Evolutionary conservation across 23 tunicate species (phyloP).

Genomic region (Ascidia mentula): DNA sequence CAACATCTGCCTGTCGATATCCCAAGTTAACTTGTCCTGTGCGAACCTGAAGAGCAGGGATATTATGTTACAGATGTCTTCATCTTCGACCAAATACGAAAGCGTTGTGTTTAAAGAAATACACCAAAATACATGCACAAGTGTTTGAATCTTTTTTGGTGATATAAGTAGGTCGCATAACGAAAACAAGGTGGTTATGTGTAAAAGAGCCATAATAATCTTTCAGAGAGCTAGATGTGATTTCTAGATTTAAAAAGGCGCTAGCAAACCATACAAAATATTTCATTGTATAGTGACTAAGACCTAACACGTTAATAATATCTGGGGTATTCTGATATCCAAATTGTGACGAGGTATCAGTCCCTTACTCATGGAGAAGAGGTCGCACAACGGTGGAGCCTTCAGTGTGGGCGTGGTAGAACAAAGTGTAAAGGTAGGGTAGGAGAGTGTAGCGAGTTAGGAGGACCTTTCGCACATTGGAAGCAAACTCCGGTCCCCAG

Average conservation of each 20-base stretch:
- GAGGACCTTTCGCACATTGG: conserved; percentile 62
- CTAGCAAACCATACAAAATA: no score
- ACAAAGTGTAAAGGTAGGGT: conserved; percentile 87
- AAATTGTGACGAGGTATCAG: no score
- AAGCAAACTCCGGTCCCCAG: conserved; percentile 72
- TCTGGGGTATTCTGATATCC: neutral
- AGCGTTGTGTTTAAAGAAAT: no score
- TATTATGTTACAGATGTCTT: no score
- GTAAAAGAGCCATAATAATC: no score
- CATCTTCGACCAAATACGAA: no score
- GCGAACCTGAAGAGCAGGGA: conserved; percentile 48
- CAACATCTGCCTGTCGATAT: conserved; percentile 56
- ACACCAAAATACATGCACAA: no score
- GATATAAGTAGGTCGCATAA: no score
- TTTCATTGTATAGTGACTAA: no score
- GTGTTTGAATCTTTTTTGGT: no score
- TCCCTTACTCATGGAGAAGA: conserved; percentile 80
- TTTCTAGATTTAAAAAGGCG: no score
- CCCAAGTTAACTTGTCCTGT: conserved; percentile 49
- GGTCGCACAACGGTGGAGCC: conserved; percentile 92
- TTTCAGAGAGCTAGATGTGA: neutral
- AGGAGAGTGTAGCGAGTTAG: conserved; percentile 58
- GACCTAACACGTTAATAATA: neutral
- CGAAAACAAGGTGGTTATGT: no score
- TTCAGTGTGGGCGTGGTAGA: conserved; percentile 52